These are phyloP conservation scores for Ladona fulva DNA, from an alignment of 1,140 invertebrate genomes.

Conservation along the genomic window DNA sequence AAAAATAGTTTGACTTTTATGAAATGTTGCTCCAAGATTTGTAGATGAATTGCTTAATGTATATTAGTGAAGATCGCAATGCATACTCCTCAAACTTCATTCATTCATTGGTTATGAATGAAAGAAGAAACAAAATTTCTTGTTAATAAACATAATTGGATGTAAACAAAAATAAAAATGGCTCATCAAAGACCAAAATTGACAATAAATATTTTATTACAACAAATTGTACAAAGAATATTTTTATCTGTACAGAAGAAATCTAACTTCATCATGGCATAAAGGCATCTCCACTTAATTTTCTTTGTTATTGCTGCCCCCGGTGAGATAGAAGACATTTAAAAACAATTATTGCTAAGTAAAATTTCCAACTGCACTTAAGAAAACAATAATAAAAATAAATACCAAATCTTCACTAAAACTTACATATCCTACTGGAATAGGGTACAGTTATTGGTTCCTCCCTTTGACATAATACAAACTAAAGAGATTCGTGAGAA, in stretches of 20 bases:
- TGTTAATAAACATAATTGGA: neutral
- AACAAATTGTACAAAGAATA: slow-evolving; percentile 8
- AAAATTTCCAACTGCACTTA: neutral
- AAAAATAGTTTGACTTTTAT: too few relatives aligned
- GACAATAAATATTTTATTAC: slow-evolving; percentile 9
- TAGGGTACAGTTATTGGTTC: slow-evolving; percentile 13
- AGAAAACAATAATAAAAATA: neutral
- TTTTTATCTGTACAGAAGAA: neutral
- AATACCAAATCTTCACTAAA: neutral
- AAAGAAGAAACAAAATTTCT: neutral
- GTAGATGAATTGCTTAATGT: too few relatives aligned
- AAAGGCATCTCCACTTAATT: neutral
- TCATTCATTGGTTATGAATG: neutral
- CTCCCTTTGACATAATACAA: neutral
- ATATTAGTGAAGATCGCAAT: too few relatives aligned
- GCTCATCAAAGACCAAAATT: neutral
- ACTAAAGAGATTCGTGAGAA: slow-evolving; percentile 15
- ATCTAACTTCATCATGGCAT: neutral
- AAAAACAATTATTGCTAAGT: neutral
- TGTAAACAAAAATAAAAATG: slow-evolving; percentile 2
- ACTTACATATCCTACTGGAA: neutral
- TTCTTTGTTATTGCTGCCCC: neutral
- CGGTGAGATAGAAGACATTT: neutral
- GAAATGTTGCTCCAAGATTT: too few relatives aligned
- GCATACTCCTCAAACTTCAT: too few relatives aligned